Evolutionary conservation across 2,888 invertebrate species (phyloP).

Genomic region (Ectemnius lituratus): DNA sequence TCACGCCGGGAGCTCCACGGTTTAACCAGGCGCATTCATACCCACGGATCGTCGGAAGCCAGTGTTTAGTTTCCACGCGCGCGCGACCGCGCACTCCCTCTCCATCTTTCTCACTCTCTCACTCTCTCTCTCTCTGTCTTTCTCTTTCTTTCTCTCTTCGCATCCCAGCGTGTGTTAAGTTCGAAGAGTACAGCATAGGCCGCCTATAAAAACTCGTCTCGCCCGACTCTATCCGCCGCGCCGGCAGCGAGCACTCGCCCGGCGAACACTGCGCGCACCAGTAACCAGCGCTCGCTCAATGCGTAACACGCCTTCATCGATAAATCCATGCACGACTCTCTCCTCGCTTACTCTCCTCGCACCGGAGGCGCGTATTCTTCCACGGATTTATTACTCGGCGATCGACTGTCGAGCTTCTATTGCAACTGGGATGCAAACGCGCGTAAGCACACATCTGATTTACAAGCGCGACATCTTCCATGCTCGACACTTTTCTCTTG

Average conservation of each 20-base stretch:
- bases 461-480: background rate
- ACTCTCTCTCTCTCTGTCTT: too few relatives aligned
- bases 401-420: background rate
- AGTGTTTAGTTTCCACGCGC: slow-evolving; percentile 28
- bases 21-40: slow-evolving; percentile 27
- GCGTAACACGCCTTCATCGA: slow-evolving; percentile 1
- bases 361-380: background rate
- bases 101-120: too few relatives aligned
- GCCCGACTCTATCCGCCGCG: slow-evolving; percentile 33
- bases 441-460: background rate
- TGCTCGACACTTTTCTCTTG: too few relatives aligned
- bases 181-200: background rate
- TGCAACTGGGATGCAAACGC: background rate
- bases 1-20: slow-evolving; percentile 12
- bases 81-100: background rate
- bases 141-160: too few relatives aligned
- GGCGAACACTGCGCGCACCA: too few relatives aligned
- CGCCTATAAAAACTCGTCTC: slow-evolving; percentile 30
- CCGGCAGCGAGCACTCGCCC: slow-evolving; percentile 6
- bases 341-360: background rate
- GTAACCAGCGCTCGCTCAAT: background rate
- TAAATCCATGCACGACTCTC: background rate
- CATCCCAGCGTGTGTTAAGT: too few relatives aligned
- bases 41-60: slow-evolving; percentile 24
- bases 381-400: slow-evolving; percentile 1